Evolutionary conservation across 1,140 invertebrate genomes (phyloP), one percentile per base, ranked within the genome.

Genomic region (Meloidogyne floridensis): DNA sequence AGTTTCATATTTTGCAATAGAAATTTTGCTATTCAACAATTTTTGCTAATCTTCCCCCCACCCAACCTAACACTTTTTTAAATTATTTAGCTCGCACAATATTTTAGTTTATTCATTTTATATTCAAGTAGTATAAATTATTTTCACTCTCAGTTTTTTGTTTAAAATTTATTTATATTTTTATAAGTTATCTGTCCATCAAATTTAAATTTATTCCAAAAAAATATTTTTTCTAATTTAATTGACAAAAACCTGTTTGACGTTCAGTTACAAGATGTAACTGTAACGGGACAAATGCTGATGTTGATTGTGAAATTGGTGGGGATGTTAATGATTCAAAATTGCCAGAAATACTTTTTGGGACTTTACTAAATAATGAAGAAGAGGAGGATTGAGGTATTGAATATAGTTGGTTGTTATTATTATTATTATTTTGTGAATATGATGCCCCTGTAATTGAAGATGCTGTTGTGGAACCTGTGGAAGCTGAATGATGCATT

Each of bases 321-420:
- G 4, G 59, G 6, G 59, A 65, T 65, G 59, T 65, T 65, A 65
- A n/a, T n/a, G 59, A 65, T 6, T 65, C 59, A 65, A 65, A 65
- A 13, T 65, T 65, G 6, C 59, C 59, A 65, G 59, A 65, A n/a
- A 65, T 18, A 65, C 59, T 65, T 65, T 65, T 65, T 65, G 59
- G 15, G 7, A 65, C 15, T 65, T 65, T 65, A 65, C n/a, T 65
- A 65, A 65, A 65, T 6, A 6, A 13, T 65, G 59, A 65, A 65
- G 59, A 65, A 65, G 59, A 65, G 7, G 59, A 65, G n/a, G 59
- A 65, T 65, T 65, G 59, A n/a, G 15, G 59, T 65, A 65, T 65
- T 65, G 59, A 65, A 65, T 65, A 65, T n/a, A 13, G 15, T 65
- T 65, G 59, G 7, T 65, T 15, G 0, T 65, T 59, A 3, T 59